phyloP scores from a whole-genome alignment of 1,140 invertebrate genomes.

The Drosophila bocki region DNA sequence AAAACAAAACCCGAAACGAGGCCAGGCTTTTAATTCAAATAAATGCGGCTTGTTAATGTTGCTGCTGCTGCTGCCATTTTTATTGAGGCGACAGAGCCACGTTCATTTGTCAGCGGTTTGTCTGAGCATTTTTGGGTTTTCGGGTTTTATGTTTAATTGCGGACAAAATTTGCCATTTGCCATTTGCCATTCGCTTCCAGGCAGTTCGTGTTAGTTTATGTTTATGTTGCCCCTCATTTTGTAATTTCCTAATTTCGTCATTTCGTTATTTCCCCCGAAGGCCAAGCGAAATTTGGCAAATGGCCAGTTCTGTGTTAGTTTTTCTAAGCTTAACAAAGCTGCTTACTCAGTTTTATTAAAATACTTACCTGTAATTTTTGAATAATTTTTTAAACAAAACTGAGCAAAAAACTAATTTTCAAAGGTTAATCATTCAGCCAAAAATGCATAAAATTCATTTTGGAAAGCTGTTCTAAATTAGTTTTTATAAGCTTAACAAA shows the following conservation, averaged over 20 bases:
- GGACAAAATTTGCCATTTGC: conserved; percentile 31
- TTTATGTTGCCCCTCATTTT: conserved; percentile 20
- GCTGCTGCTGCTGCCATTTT: conserved; percentile 13
- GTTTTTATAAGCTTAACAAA: no score
- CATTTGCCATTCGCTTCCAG: conserved; percentile 25
- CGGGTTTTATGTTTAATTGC: conserved; percentile 46
- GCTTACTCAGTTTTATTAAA: no score
- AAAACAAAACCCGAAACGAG: neutral
- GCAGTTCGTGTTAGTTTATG: conserved; percentile 18
- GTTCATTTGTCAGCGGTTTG: conserved; percentile 47
- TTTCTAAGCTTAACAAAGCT: no score
- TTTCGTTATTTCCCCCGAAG: conserved; percentile 2
- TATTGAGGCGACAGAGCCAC: conserved; percentile 11
- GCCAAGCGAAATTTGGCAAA: neutral
- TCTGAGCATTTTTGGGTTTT: conserved; percentile 40
- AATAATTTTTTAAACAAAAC: no score
- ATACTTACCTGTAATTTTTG: no score
- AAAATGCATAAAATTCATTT: no score
- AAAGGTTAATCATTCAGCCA: no score
- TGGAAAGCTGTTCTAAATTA: no score
- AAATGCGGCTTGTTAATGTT: conserved; percentile 31
- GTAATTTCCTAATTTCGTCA: conserved; percentile 14
- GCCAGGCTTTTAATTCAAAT: conserved; percentile 26
- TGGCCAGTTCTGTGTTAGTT: neutral
- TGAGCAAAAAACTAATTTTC: no score